phyloP scores from a whole-genome alignment of 2,888 invertebrate genomes.

The Salticus scenicus region DNA sequence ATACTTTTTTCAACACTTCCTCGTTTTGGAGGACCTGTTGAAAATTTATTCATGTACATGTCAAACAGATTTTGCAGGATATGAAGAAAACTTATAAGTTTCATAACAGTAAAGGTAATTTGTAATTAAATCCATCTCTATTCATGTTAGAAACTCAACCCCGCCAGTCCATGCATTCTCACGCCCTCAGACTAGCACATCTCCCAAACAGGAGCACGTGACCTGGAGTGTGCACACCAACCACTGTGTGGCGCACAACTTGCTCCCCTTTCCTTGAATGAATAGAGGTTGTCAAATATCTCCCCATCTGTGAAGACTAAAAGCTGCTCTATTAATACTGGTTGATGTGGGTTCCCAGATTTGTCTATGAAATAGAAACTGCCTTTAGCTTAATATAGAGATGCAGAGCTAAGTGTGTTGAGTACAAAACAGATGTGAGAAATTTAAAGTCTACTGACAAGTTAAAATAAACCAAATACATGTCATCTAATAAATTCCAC shows the following conservation, averaged over 20 bases:
- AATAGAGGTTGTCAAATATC: constrained; percentile 14
- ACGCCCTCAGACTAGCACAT: constrained; percentile 27
- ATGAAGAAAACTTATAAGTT: too few species aligned
- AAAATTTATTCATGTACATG: too few species aligned
- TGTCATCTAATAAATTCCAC: too few species aligned
- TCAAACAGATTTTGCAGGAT: too few species aligned
- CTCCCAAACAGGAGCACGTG: constrained; percentile 35
- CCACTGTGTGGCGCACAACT: constrained; percentile 44
- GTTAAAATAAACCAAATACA: too few species aligned
- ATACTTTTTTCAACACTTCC: too few species aligned
- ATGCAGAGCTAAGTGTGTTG: not conserved
- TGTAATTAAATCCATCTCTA: not conserved
- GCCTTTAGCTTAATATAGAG: not conserved
- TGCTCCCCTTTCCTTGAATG: not conserved
- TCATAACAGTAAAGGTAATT: not conserved
- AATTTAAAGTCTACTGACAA: too few species aligned
- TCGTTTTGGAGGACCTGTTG: too few species aligned
- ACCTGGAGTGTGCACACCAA: constrained; percentile 31
- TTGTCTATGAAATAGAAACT: not conserved
- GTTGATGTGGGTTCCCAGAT: not conserved
- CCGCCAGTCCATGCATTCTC: constrained; percentile 22
- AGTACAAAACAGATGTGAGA: too few species aligned
- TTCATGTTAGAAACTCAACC: not conserved
- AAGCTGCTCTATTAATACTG: constrained; percentile 47
- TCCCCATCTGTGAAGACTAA: constrained; percentile 19